Evolutionary conservation across 2,797 vertebrate species (phyloP), one percentile per base, ranked within the genome.

Genomic region (Catamblyrhynchus diadema): DNA sequence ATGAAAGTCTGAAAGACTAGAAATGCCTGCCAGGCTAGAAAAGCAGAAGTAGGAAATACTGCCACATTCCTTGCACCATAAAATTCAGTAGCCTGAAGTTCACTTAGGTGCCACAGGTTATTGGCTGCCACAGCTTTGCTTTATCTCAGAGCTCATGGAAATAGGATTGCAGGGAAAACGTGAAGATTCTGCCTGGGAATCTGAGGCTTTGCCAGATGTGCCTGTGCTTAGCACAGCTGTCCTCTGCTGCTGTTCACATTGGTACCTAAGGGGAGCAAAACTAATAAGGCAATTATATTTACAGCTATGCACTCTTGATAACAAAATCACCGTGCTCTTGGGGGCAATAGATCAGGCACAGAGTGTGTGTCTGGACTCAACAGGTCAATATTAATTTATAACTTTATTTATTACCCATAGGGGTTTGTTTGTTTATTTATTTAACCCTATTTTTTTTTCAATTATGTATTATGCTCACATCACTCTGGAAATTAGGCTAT

Each of bases 61-160:
- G 28, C 45, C 56, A 47, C n/a, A 8, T 67, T 92, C 22, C 13
- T 90, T 72, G 35, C 65, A 60, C 18, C 2, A 10, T 48, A 86
- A 79, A 86, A 79, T 88, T 64, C 72, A 69, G n/a, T 59, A 65
- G 30, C 62, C 62, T 88, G 54, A 81, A 42, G 22, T 86, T 81
- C 67, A 67, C 0, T 64, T 73, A 72, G 50, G 47, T 81, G 42
- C 39, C 51, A 27, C 47, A 32, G 16, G 16, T 70, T 79, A 65
- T 66, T 91, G 80, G 42, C n/a, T 62, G 23, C 11, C 33, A 64
- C 18, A 19, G 25, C 28, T 67, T 67, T 42, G 27, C 50, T 91
- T 78, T 69, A 27, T 51, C 50, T 91, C 57, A 78, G 48, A 67
- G 5, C 24, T 87, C 6, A 10, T 41, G 16, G 64, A 59, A 66